Evolutionary conservation across 2,797 vertebrate species (phyloP).

Genomic region (Limosa lapponica): DNA sequence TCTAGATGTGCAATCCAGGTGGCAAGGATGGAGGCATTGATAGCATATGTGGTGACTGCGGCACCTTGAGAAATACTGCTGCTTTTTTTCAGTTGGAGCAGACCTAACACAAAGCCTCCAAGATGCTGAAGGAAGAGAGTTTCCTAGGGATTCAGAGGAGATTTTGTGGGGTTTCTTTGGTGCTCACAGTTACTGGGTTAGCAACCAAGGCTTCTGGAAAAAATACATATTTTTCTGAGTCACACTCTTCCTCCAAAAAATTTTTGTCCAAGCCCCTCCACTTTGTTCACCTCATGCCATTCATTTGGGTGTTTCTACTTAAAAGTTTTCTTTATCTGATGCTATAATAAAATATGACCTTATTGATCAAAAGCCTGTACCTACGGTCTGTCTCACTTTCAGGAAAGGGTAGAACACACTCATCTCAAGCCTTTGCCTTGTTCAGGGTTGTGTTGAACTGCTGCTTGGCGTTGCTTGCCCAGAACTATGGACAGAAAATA

Average conservation of each 20-base stretch:
- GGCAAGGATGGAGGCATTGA: neutral
- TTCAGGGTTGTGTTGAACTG: accelerated
- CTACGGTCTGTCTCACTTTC: accelerated
- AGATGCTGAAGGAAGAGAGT: neutral
- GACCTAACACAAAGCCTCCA: neutral
- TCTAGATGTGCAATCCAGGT: neutral
- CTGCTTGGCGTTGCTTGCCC: neutral
- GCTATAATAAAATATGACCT: neutral
- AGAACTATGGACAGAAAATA: neutral
- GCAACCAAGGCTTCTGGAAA: neutral
- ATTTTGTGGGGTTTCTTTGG: neutral
- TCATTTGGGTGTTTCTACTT: neutral
- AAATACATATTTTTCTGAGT: neutral
- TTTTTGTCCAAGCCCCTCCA: neutral
- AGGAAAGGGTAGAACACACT: accelerated
- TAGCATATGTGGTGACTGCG: neutral
- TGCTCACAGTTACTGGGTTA: neutral
- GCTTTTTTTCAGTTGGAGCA: neutral
- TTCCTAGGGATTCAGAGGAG: neutral
- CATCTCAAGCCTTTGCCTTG: neutral
- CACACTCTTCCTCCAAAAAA: neutral
- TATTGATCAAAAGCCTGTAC: neutral
- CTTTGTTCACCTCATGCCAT: neutral
- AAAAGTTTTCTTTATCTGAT: neutral
- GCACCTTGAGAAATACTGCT: neutral